Base-by-base conservation (phyloP, 2,113 vertebrate species). In the Oncorhynchus mykiss region DNA sequence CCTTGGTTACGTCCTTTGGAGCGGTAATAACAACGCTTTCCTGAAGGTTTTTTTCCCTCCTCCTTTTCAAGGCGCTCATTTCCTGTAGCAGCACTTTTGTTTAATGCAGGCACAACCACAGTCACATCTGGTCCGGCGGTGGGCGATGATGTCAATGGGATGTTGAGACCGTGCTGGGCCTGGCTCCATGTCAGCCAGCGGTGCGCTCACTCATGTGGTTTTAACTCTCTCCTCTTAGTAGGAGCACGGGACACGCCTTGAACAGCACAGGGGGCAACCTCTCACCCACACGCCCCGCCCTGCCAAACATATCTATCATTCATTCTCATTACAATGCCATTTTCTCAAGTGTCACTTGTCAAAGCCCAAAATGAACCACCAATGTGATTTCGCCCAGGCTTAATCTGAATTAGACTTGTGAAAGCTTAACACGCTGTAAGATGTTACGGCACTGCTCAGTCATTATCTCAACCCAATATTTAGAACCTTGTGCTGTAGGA, bases 101-200 rank as follows among this genome's bases (percentile, higher is more conserved):
- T 88, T 90, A 90, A 92, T 82, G 75, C 80, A 86, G 84, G 81
- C 88, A 86, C 73, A 79, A 90, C 88, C 92, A 89, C 90, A 92
- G 90, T 92, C 88, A 92, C 93, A 95, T 95, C 93, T 96, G 94
- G 39, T 11, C 9, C 2, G 9, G 65, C 87, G 89, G 82, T 90
- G 90, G 90, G 91, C 86, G 84, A 54, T 93, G 89, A 93, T 89
- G 86, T 91, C 93, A 93, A 86, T 71, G 85, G 85, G 86, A 85
- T 84, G 80, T 31, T 13, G 83, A 88, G 24, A 82, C 80, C 72
- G 80, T 80, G 75, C 88, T 87, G 80, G 84, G 85, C 77, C 86
- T 93, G 91, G 92, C 90, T 75, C 77, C 76, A 87, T 88, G 85
- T 88, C 88, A 87, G 80, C 75, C 74, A 70, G 88, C 31, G 31